Percentiles rank a stretch among this genome's conserved stretches.
Conservation (phyloP, 2,888 invertebrate genomes). For the Biston betularia region DNA sequence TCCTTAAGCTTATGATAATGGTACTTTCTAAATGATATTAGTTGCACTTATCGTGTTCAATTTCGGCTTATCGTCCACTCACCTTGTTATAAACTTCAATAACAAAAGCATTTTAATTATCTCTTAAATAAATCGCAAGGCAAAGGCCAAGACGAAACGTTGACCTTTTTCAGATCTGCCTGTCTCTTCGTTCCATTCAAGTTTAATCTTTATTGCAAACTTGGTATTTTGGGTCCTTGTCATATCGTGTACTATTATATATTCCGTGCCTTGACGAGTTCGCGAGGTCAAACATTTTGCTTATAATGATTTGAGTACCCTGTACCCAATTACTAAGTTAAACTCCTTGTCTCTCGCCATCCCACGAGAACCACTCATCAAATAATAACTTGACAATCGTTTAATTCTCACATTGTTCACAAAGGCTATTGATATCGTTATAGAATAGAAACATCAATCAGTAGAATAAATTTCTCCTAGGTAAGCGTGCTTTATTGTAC, state of each 20-base stretch:
- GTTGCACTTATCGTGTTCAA: neutral
- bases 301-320: neutral
- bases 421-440: no score
- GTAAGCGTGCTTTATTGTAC: no score
- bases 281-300: neutral
- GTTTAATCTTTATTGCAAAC: conserved; percentile 13
- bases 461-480: no score
- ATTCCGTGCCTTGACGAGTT: no score
- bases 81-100: neutral
- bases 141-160: conserved; percentile 17
- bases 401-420: no score
- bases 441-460: no score
- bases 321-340: no score
- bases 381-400: no score
- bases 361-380: no score
- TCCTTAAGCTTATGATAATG: no score
- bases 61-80: neutral
- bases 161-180: neutral
- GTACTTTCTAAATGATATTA: neutral
- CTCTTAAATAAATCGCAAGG: neutral
- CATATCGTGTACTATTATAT: no score
- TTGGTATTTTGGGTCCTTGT: conserved; percentile 1
- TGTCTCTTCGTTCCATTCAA: neutral
- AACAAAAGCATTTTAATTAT: conserved; percentile 8
- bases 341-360: no score